A percentile compares a stretch with the other conserved stretches of the same genome.
phyloP scores from a whole-genome alignment of 2,888 invertebrate species.

The Formica aserva region DNA sequence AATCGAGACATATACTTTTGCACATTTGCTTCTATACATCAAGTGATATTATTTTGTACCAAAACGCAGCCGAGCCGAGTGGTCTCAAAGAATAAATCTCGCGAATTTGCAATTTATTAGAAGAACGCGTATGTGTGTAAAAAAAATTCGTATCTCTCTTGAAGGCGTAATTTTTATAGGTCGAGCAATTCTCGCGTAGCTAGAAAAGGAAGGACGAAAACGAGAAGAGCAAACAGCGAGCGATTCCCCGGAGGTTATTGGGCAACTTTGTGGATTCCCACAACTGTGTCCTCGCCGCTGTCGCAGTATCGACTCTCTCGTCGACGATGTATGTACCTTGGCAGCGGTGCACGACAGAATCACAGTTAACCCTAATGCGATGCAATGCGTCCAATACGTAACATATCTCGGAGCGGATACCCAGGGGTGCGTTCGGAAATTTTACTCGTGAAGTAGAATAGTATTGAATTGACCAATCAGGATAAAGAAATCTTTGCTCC shows the following conservation, averaged over 20 bases:
- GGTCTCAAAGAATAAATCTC: constrained; percentile 27
- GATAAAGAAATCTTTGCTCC: not conserved
- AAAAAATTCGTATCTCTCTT: not conserved
- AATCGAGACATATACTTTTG: constrained; percentile 58
- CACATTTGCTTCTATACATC: not conserved
- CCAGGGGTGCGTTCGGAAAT: not conserved
- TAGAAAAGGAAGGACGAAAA: not conserved
- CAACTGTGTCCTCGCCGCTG: not conserved
- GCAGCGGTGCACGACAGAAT: constrained; percentile 61
- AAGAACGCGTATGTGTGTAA: not conserved
- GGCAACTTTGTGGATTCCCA: constrained; percentile 9
- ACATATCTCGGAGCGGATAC: constrained; percentile 23
- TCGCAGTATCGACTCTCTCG: not conserved
- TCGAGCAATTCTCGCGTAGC: constrained; percentile 62
- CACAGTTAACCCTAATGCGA: constrained; percentile 69
- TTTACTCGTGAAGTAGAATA: not conserved
- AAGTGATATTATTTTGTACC: constrained; percentile 35
- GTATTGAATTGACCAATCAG: not conserved
- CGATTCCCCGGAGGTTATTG: not conserved
- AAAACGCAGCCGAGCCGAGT: constrained; percentile 36
- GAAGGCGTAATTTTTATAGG: constrained; percentile 36
- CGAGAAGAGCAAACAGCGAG: not conserved
- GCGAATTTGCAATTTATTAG: not conserved
- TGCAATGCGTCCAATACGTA: constrained; percentile 10
- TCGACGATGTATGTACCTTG: constrained; percentile 51